Evolutionary conservation across 2,113 vertebrate species (phyloP).

Genomic region (Rhipidura dahli): DNA sequence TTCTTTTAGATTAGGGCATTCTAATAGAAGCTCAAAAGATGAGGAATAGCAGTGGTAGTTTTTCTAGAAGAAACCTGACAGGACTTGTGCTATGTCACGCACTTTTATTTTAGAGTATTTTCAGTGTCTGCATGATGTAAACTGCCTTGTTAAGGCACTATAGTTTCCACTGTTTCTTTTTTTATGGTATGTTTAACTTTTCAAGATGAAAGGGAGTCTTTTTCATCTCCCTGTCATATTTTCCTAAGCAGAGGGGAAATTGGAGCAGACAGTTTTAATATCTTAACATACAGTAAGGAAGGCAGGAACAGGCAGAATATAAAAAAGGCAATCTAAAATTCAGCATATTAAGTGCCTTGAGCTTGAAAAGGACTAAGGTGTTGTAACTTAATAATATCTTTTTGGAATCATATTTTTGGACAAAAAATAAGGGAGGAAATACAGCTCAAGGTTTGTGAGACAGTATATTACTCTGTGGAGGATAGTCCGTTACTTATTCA

Average conservation of each 20-base stretch:
- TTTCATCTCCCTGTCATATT: constrained; percentile 63
- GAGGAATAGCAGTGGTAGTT: not conserved
- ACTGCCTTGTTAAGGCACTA: not conserved
- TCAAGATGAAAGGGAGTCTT: constrained; percentile 35
- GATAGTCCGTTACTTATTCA: constrained; percentile 22
- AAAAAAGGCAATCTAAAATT: constrained; percentile 73
- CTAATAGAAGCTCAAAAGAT: not conserved
- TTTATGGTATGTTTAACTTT: constrained; percentile 41
- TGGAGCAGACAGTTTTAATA: constrained; percentile 73
- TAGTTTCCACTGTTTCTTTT: constrained; percentile 23
- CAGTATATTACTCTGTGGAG: constrained; percentile 35
- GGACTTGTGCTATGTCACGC: not conserved
- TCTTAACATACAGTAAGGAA: constrained; percentile 58
- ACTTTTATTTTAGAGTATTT: constrained; percentile 16
- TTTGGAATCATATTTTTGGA: constrained; percentile 57
- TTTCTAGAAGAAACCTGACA: not conserved
- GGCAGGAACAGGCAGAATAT: constrained; percentile 50
- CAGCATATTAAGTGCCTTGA: constrained; percentile 63
- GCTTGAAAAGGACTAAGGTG: constrained; percentile 60
- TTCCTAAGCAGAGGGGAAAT: constrained; percentile 66
- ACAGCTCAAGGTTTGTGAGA: constrained; percentile 29
- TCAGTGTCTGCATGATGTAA: constrained; percentile 11
- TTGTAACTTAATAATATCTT: constrained; percentile 69
- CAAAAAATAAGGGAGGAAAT: constrained; percentile 35
- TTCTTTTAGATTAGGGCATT: not conserved